Conservation (phyloP, 53 echinoderm and acorn worm species). For the Stichopus horrens region DNA sequence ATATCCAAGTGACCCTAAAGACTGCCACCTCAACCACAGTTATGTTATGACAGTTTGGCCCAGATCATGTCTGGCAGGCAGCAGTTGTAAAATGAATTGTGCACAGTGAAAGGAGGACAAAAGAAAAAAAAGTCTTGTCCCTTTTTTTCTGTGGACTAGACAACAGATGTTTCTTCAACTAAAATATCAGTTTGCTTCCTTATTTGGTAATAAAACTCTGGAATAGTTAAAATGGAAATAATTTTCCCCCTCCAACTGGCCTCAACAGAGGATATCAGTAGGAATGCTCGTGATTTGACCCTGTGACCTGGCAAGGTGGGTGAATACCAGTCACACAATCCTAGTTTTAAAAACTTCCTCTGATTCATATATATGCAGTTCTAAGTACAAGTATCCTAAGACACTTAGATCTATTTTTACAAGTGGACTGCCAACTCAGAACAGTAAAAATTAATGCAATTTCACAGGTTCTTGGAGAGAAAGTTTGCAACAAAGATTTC, state of each 20-base stretch:
- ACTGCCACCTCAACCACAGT: no score
- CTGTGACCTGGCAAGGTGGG: background rate
- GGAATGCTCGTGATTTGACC: constrained; percentile 10
- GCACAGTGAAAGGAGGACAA: background rate
- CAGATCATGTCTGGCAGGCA: no score
- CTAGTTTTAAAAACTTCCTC: background rate
- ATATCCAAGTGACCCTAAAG: no score
- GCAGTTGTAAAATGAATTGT: background rate
- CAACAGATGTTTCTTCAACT: background rate
- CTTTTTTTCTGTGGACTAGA: background rate
- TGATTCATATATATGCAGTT: no score
- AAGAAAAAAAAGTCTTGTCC: background rate
- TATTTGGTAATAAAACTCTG: constrained; percentile 27
- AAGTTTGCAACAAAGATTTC: no score
- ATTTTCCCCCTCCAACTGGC: constrained; percentile 3
- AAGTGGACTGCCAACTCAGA: no score
- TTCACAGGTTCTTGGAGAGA: no score
- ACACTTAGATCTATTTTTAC: no score
- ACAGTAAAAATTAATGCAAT: no score
- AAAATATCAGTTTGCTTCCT: background rate
- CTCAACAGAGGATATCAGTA: constrained; percentile 10
- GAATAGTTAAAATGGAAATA: background rate
- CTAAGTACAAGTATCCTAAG: no score
- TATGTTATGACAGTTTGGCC: no score
- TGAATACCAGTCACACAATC: background rate